Conservation (phyloP, 2,797 vertebrate genomes). For the Columba guinea region DNA sequence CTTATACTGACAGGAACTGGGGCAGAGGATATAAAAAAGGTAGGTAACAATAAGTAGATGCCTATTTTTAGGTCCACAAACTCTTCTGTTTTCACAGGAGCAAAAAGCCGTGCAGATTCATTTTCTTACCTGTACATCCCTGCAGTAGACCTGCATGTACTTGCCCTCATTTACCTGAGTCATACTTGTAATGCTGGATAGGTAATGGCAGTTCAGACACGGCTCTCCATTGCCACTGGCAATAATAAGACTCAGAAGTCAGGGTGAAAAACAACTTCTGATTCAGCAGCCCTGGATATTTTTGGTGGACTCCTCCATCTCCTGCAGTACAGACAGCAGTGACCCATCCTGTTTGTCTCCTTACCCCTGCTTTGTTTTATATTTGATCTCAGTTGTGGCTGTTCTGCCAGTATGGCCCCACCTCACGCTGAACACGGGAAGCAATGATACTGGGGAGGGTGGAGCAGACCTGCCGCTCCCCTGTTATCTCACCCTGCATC, state of each 20-base stretch:
- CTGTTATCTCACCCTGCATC: background rate
- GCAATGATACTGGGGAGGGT: background rate
- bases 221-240: background rate
- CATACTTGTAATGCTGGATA: constrained; percentile 19
- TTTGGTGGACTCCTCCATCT: background rate
- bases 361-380: background rate
- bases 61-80: constrained; percentile 34
- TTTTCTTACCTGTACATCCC: background rate
- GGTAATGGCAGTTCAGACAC: constrained; percentile 33
- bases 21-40: background rate
- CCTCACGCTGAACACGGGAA: background rate
- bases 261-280: constrained; percentile 14
- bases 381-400: background rate
- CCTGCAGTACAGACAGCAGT: background rate
- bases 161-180: constrained; percentile 39
- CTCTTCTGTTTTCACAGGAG: constrained; percentile 10
- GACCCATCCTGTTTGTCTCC: background rate
- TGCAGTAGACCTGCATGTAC: constrained; percentile 10
- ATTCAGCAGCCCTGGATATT: background rate
- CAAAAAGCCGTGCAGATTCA: background rate
- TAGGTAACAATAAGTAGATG: background rate
- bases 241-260: background rate
- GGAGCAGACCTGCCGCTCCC: background rate
- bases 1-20: constrained; percentile 6
- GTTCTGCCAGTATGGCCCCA: background rate